phyloP scores from a whole-genome alignment of 2,797 vertebrate species.

The Dromococcyx pavoninus region DNA sequence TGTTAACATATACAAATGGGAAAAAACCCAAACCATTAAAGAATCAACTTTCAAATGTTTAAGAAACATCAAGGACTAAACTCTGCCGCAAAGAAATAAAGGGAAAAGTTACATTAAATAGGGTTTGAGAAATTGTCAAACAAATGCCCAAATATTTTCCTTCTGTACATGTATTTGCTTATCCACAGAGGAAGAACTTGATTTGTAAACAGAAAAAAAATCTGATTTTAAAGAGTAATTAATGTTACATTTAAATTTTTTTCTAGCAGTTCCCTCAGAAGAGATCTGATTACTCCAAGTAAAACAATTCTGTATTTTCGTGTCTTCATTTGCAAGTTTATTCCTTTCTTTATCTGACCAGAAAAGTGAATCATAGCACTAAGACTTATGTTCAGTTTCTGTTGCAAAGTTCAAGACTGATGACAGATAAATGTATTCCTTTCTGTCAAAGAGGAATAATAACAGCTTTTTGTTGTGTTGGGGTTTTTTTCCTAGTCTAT shows the following conservation, averaged over 20 bases:
- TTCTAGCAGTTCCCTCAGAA: neutral
- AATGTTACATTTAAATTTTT: neutral
- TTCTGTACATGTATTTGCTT: neutral
- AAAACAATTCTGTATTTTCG: neutral
- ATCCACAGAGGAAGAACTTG: neutral
- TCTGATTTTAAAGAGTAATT: neutral
- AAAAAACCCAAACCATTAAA: neutral
- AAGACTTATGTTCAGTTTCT: neutral
- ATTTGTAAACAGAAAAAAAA: neutral
- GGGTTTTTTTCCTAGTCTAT: no score
- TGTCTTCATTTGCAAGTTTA: neutral
- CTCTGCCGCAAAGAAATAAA: neutral
- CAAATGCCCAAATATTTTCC: neutral
- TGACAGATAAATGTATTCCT: neutral
- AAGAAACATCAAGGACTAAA: neutral
- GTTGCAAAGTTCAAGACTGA: neutral
- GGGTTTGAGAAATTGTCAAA: neutral
- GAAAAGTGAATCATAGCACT: neutral
- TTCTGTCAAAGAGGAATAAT: neutral
- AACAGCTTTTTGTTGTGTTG: neutral
- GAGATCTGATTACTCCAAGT: neutral
- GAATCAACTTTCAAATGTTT: neutral
- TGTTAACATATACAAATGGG: neutral
- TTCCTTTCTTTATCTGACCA: neutral
- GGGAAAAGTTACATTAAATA: neutral